Conservation (phyloP, 1,140 invertebrate species). For the Psix sp. region DNA sequence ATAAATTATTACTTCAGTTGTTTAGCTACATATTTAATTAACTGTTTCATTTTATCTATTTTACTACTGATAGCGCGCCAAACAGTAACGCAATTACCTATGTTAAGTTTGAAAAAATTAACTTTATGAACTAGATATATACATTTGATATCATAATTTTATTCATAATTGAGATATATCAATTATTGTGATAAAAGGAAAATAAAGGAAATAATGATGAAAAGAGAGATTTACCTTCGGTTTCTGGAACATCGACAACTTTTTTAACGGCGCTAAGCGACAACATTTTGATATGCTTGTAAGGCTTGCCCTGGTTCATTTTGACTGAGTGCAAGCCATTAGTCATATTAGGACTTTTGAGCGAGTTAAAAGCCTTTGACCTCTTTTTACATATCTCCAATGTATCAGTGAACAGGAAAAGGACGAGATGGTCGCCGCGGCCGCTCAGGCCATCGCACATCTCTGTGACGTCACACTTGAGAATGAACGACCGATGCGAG, state of each 20-base stretch:
- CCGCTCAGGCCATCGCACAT: conserved; percentile 90
- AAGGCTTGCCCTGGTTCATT: conserved; percentile 85
- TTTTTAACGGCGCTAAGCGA: conserved; percentile 91
- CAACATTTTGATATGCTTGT: conserved; percentile 94
- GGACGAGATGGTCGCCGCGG: conserved; percentile 89
- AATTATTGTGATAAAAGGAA: too few relatives aligned
- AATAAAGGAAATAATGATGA: too few relatives aligned
- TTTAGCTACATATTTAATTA: too few relatives aligned
- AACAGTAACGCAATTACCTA: too few relatives aligned
- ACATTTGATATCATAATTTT: too few relatives aligned
- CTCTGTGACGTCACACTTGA: conserved; percentile 92
- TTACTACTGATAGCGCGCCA: too few relatives aligned
- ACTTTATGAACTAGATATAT: too few relatives aligned
- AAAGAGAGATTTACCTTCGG: conserved; percentile 80
- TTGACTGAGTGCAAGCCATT: conserved; percentile 78
- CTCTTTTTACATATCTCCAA: conserved; percentile 94
- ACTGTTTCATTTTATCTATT: too few relatives aligned
- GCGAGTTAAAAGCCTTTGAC: conserved; percentile 85
- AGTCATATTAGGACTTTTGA: conserved; percentile 83
- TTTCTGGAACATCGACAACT: conserved; percentile 92
- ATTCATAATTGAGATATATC: too few relatives aligned
- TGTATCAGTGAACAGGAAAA: conserved; percentile 96
- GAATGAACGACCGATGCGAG: conserved; percentile 92
- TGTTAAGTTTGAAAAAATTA: too few relatives aligned
- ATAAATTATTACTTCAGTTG: too few relatives aligned